Conservation (phyloP, 2,797 vertebrate species). For the Rhinatrema bivittatum region DNA sequence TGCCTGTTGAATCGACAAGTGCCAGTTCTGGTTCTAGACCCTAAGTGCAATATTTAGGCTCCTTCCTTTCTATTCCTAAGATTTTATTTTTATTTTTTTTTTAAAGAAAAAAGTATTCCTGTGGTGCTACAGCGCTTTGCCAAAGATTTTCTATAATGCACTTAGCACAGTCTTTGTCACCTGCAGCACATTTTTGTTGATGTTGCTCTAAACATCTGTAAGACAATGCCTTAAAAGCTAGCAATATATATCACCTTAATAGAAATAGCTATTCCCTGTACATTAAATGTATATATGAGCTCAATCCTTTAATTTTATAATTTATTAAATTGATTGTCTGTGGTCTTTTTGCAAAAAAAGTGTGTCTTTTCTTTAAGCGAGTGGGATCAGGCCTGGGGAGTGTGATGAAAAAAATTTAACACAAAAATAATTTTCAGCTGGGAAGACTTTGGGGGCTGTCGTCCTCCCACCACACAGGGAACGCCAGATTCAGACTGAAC, state of each 20-base stretch:
- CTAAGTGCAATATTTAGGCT: constrained; percentile 21
- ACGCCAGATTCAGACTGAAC: no score
- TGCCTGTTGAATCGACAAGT: background rate
- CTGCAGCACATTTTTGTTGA: constrained; percentile 55
- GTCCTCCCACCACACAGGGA: no score
- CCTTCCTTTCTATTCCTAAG: constrained; percentile 25
- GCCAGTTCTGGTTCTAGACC: constrained; percentile 18
- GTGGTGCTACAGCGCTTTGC: constrained; percentile 3
- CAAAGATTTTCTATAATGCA: constrained; percentile 44
- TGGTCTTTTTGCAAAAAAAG: constrained; percentile 75
- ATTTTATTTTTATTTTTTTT: constrained; percentile 27
- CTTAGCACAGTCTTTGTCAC: no score
- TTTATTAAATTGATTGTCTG: constrained; percentile 87
- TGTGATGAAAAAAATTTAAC: no score
- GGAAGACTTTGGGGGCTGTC: no score
- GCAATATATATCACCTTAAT: constrained; percentile 50
- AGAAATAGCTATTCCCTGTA: constrained; percentile 58
- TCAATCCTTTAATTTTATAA: constrained; percentile 82
- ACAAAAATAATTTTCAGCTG: no score
- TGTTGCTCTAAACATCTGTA: constrained; percentile 46
- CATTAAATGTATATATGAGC: constrained; percentile 84
- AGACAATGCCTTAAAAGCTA: constrained; percentile 47
- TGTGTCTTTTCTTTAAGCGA: no score
- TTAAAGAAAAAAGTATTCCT: background rate
- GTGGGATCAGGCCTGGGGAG: no score